A percentile compares a stretch with the other conserved stretches of the same genome.
Evolutionary conservation across 2,888 invertebrate species (phyloP).

Genomic region (Danaus chrysippus): DNA sequence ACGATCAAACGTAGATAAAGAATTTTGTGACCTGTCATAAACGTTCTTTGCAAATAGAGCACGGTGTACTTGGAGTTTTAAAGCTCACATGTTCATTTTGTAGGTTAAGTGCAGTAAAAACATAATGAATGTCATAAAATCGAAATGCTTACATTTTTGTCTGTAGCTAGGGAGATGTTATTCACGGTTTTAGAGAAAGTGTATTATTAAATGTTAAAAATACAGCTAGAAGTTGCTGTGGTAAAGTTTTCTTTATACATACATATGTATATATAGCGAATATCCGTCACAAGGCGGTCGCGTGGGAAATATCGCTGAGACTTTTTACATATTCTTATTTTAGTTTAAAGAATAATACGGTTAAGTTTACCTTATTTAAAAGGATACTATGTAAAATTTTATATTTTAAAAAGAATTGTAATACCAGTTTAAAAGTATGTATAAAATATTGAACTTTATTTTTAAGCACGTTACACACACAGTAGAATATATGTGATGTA

Average conservation of each 20-base stretch:
- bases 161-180: too few species aligned
- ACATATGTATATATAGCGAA: neutral
- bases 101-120: neutral
- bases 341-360: neutral
- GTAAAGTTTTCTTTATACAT: neutral
- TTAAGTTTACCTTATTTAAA: neutral
- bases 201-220: too few species aligned
- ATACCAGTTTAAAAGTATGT: too few species aligned
- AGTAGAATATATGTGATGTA: too few species aligned
- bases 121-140: too few species aligned
- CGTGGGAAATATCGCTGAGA: neutral
- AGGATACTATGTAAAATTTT: too few species aligned
- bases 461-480: too few species aligned
- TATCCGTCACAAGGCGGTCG: neutral
- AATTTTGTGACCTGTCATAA: neutral
- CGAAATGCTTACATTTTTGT: too few species aligned
- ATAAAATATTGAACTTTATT: too few species aligned
- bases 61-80: neutral
- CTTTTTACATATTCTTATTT: constrained; percentile 1
- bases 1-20: neutral
- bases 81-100: constrained; percentile 1
- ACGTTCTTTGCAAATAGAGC: neutral
- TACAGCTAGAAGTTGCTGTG: neutral
- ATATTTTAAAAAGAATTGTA: too few species aligned
- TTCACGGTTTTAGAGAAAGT: too few species aligned